A percentile compares a stretch with the other conserved stretches of the same genome.
Conservation (phyloP, 2,888 invertebrate genomes). For the Hololepta plana region DNA sequence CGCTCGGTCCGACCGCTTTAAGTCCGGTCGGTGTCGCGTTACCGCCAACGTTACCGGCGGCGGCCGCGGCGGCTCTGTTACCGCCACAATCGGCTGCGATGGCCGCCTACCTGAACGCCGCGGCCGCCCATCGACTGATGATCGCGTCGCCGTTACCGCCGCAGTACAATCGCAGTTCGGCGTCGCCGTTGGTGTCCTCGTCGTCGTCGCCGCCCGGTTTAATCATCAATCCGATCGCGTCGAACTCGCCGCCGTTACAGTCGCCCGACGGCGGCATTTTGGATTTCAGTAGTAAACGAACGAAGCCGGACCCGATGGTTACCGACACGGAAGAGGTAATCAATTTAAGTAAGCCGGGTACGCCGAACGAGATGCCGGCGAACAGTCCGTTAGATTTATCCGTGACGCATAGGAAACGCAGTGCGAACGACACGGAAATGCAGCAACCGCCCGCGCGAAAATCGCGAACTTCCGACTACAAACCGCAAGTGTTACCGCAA, state of each 20-base stretch:
- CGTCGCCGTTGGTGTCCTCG: slow-evolving; percentile 51
- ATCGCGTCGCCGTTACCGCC: slow-evolving; percentile 41
- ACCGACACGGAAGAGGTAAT: slow-evolving; percentile 47
- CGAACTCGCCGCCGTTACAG: slow-evolving; percentile 32
- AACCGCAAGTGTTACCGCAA: slow-evolving; percentile 45
- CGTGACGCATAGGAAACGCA: slow-evolving; percentile 51
- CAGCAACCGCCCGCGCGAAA: slow-evolving; percentile 47
- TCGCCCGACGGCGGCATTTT: slow-evolving; percentile 46
- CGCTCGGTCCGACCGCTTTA: slow-evolving; percentile 26
- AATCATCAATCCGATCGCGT: slow-evolving; percentile 25
- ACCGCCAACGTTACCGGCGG: slow-evolving; percentile 49
- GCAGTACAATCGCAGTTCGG: slow-evolving; percentile 28
- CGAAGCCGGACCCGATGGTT: slow-evolving; percentile 11
- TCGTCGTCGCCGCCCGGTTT: slow-evolving; percentile 36
- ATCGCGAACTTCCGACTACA: slow-evolving; percentile 46
- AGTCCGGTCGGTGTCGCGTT: slow-evolving; percentile 49
- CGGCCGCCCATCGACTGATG: slow-evolving; percentile 52
- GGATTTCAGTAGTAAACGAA: slow-evolving; percentile 48
- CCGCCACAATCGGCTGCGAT: slow-evolving; percentile 69
- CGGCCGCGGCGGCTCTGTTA: slow-evolving; percentile 42
- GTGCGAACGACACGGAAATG: slow-evolving; percentile 34
- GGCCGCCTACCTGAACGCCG: slow-evolving; percentile 61
- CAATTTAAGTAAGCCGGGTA: slow-evolving; percentile 49
- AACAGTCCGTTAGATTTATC: slow-evolving; percentile 67
- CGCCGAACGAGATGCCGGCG: slow-evolving; percentile 27